phyloP scores from a whole-genome alignment of 2,113 vertebrate species.

The Poeciliopsis turrubarensis region DNA sequence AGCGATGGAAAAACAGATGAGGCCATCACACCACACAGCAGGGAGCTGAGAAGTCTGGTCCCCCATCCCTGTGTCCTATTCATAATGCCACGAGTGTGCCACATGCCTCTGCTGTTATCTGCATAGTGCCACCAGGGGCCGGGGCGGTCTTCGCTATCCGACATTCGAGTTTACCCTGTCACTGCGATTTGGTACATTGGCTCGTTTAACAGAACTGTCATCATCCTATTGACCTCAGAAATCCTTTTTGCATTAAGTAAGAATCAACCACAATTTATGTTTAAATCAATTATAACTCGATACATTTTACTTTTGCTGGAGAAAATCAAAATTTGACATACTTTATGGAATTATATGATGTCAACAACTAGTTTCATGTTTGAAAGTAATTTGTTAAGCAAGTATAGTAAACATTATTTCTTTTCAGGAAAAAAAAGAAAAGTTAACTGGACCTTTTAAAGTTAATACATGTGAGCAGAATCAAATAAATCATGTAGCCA shows the following conservation, averaged over 20 bases:
- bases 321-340: background rate
- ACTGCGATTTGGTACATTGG: conserved; percentile 5
- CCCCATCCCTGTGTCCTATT: conserved; percentile 72
- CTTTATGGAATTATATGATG: background rate
- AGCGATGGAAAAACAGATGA: conserved; percentile 79
- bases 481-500: conserved; percentile 57
- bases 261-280: background rate
- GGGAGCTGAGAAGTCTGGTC: conserved; percentile 71
- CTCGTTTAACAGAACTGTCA: conserved; percentile 29
- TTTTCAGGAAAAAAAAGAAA: conserved; percentile 19
- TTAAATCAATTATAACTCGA: background rate
- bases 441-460: conserved; percentile 41
- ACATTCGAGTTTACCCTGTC: conserved; percentile 57
- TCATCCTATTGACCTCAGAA: conserved; percentile 41
- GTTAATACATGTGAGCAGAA: conserved; percentile 42
- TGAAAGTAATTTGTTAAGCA: background rate
- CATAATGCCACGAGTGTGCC: conserved; percentile 74
- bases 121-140: conserved; percentile 56
- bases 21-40: conserved; percentile 73
- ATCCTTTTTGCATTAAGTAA: conserved; percentile 11
- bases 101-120: conserved; percentile 76
- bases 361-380: background rate
- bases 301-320: background rate
- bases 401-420: conserved; percentile 29
- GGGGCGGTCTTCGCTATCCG: conserved; percentile 46